phyloP scores from a whole-genome alignment of 2,113 vertebrate species.

The Butorides virescens region DNA sequence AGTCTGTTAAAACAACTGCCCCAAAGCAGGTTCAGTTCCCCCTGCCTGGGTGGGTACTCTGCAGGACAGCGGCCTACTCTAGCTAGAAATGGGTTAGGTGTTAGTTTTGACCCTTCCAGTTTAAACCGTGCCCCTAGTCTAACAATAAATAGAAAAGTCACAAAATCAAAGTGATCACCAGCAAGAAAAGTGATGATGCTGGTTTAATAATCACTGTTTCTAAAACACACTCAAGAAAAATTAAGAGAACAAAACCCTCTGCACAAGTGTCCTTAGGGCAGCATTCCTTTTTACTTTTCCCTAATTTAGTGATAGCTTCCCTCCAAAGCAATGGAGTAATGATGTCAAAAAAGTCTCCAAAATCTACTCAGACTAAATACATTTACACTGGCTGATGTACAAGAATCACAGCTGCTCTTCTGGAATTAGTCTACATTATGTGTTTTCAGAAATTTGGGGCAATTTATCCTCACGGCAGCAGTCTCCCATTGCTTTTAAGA shows the following conservation, averaged over 20 bases:
- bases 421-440: background rate
- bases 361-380: background rate
- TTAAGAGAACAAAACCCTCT: background rate
- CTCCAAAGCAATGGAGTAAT: background rate
- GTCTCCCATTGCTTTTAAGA: background rate
- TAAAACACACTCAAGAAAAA: background rate
- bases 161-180: background rate
- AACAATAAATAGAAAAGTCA: background rate
- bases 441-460: background rate
- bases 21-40: background rate
- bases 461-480: background rate
- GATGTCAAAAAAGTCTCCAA: background rate
- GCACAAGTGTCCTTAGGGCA: background rate
- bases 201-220: background rate
- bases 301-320: background rate
- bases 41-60: too few relatives aligned
- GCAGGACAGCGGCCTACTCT: too few relatives aligned
- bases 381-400: background rate
- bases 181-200: background rate
- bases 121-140: background rate
- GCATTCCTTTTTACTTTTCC: background rate
- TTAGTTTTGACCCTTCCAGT: background rate
- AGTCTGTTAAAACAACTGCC: background rate
- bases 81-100: background rate
- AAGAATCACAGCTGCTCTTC: background rate